phyloP scores from a whole-genome alignment of 2,797 vertebrate genomes.

The Jordanella pulchra region DNA sequence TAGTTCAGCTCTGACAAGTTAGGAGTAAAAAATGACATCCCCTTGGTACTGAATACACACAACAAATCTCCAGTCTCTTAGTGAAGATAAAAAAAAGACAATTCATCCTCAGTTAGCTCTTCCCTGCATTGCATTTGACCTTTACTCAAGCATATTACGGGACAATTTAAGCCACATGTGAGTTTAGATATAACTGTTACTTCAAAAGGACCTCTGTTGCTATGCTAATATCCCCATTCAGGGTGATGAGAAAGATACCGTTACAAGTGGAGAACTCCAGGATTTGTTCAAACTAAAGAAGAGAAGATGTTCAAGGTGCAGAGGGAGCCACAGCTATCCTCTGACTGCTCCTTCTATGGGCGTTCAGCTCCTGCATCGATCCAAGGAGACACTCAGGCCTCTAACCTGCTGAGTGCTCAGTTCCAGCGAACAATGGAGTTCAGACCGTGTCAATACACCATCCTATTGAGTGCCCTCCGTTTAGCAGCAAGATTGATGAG shows the following conservation, averaged over 20 bases:
- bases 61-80: slow-evolving; percentile 58
- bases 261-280: slow-evolving; percentile 39
- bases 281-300: slow-evolving; percentile 38
- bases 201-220: slow-evolving; percentile 26
- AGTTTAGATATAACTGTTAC: slow-evolving; percentile 14
- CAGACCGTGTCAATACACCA: slow-evolving; percentile 80
- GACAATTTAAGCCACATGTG: slow-evolving; percentile 27
- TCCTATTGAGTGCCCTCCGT: slow-evolving; percentile 82
- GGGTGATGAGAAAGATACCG: slow-evolving; percentile 11
- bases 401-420: slow-evolving; percentile 86
- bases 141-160: slow-evolving; percentile 70
- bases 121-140: slow-evolving; percentile 60
- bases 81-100: slow-evolving; percentile 64
- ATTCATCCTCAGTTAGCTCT: slow-evolving; percentile 44
- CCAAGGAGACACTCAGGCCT: slow-evolving; percentile 80
- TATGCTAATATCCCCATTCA: slow-evolving; percentile 26
- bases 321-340: slow-evolving; percentile 48
- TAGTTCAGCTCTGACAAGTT: slow-evolving; percentile 49
- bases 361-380: slow-evolving; percentile 82
- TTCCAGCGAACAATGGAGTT: slow-evolving; percentile 84
- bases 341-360: slow-evolving; percentile 60
- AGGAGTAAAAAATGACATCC: slow-evolving; percentile 54
- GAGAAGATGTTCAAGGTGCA: slow-evolving; percentile 40
- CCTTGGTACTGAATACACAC: slow-evolving; percentile 47
- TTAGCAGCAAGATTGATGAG: slow-evolving; percentile 85